Evolutionary conservation across 2,888 invertebrate genomes (phyloP), one percentile per base, ranked within the genome.

Genomic region (Cephalotes varians): DNA sequence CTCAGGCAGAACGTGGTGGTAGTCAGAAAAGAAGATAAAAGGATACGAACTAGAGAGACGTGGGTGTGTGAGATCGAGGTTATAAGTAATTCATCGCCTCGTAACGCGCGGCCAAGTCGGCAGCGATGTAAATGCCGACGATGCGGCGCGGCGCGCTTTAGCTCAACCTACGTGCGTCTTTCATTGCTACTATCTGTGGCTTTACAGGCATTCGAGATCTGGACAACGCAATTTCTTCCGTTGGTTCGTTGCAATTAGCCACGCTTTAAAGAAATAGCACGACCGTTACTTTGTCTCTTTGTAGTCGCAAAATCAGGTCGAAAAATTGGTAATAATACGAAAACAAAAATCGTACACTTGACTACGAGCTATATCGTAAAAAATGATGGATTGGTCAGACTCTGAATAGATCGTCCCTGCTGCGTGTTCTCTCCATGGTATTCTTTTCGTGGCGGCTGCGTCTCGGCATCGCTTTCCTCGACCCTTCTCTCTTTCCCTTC

Each of bases 21-120:
- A 73, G 18, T 56, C 28, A 31, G 62, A 49, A 34, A 31, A 40
- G 40, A 56, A 87, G 85, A 64, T 69, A 85, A 82, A 81, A 81
- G 79, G 62, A 44, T 2, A 60, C 56, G 58, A n/a, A 28, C 49
- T 15, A 51, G 25, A 74, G 44, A 71, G 80, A 79, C 74, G 64
- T 40, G 80, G 85, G 69, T 79, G 67, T 60, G 47, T 31, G 67
- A 58, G 77, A 87, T 88, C 64, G 83, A 85, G 72, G 88, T 81
- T 86, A 85, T 90, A 88, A 90, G 88, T 91, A 90, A 91, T 91
- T 91, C 91, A 88, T 91, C 86, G 86, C 74, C 83, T 85, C 65
- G 84, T 84, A 84, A 82, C 76, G 79, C 72, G 47, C 72, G 62
- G 51, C 71, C 88, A 58, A 77, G 71, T 77, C 54, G 31, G 82